phyloP scores from a whole-genome alignment of 2,797 vertebrate genomes.

The Lepus oiostolus region DNA sequence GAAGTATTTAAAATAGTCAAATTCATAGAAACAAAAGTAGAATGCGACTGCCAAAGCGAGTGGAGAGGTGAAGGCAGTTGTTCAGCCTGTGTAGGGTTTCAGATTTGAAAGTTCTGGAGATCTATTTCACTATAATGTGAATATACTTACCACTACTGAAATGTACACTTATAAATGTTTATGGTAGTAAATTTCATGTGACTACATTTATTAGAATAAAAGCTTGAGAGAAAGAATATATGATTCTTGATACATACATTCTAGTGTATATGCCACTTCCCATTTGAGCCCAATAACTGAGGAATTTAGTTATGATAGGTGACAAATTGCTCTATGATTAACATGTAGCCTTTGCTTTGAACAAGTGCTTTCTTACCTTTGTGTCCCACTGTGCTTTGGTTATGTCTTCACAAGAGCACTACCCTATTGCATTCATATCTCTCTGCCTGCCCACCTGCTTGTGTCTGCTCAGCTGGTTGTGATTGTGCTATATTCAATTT shows the following conservation, averaged over 20 bases:
- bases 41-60: neutral
- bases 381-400: neutral
- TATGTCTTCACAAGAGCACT: neutral
- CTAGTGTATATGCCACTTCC: neutral
- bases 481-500: neutral
- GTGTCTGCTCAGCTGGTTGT: neutral
- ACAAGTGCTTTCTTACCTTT: neutral
- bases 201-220: neutral
- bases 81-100: neutral
- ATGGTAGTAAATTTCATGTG: neutral
- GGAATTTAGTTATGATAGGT: neutral
- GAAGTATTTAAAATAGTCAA: neutral
- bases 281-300: neutral
- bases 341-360: conserved; percentile 18
- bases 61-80: neutral
- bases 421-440: neutral
- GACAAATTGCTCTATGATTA: neutral
- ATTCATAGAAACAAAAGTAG: neutral
- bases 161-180: neutral
- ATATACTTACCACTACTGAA: neutral
- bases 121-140: neutral
- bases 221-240: neutral
- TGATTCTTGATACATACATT: neutral
- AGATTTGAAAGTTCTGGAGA: neutral
- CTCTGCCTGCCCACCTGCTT: neutral